phyloP scores from a whole-genome alignment of 2,888 invertebrate genomes.

The Tipula vernalis region DNA sequence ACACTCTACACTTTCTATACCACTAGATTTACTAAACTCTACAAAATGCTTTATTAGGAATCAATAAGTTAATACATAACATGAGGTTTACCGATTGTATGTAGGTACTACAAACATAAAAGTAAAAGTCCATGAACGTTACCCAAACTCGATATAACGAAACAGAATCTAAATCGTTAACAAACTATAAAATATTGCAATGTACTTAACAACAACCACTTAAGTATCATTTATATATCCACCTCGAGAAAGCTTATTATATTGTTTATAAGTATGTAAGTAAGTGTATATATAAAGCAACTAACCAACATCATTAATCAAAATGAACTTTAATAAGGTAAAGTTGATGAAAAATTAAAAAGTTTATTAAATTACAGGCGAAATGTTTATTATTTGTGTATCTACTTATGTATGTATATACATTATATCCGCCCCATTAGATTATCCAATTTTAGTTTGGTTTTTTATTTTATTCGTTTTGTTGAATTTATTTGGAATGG shows the following conservation, averaged over 20 bases:
- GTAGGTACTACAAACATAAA: neutral
- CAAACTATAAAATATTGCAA: neutral
- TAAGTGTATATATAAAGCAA: neutral
- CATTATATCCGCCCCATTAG: neutral
- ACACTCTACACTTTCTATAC: neutral
- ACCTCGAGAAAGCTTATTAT: neutral
- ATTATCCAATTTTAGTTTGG: neutral
- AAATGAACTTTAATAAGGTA: neutral
- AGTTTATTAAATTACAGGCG: neutral
- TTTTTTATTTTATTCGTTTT: neutral
- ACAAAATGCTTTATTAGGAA: neutral
- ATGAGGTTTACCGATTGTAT: neutral
- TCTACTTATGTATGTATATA: neutral
- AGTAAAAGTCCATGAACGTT: neutral
- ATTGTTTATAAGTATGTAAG: neutral
- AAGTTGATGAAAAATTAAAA: slow-evolving; percentile 4
- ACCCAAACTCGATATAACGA: neutral
- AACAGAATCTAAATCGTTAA: neutral
- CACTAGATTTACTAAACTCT: neutral
- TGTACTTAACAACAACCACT: neutral
- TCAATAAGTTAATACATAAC: neutral
- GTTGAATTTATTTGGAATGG: neutral
- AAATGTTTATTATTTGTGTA: neutral
- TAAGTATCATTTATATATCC: neutral
- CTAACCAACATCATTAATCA: neutral